Evolutionary conservation across 1,140 invertebrate genomes (phyloP).

Genomic region (Apolygus lucorum): DNA sequence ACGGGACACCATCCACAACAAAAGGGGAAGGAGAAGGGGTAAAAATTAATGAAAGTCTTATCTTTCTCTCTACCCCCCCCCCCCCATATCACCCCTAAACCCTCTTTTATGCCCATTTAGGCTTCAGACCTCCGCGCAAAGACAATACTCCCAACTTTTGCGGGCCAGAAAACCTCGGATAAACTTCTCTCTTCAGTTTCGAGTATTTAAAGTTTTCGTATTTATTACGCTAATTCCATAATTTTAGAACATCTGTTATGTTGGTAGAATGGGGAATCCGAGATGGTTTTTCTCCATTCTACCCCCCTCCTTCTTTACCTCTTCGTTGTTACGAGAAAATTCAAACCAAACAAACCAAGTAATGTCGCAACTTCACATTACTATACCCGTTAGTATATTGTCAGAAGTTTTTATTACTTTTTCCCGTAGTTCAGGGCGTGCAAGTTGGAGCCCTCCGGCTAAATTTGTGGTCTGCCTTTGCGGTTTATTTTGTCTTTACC

Average conservation of each 20-base stretch:
- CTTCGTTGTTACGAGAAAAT: neutral
- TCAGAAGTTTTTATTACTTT: neutral
- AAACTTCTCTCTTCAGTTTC: neutral
- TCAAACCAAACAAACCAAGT: neutral
- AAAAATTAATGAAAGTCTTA: slow-evolving; percentile 23
- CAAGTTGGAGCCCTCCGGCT: too few relatives aligned
- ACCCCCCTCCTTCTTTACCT: too few relatives aligned
- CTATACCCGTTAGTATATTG: neutral
- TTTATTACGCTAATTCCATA: slow-evolving; percentile 17
- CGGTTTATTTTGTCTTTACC: too few relatives aligned
- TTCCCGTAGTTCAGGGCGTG: neutral
- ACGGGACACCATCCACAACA: too few relatives aligned
- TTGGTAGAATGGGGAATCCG: neutral
- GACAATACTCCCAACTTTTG: slow-evolving; percentile 21
- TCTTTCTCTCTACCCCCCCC: neutral
- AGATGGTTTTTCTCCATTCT: neutral
- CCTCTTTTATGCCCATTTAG: slow-evolving; percentile 18
- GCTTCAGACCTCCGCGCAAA: neutral
- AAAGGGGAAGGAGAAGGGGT: neutral
- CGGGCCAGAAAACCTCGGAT: too few relatives aligned
- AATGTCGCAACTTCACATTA: neutral
- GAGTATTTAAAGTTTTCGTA: slow-evolving; percentile 22
- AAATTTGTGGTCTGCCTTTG: too few relatives aligned
- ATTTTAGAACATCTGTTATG: slow-evolving; percentile 18
- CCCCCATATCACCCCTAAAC: too few relatives aligned